These are phyloP conservation scores for Erethizon dorsatum DNA, from an alignment of 2,797 vertebrate genomes.

Conservation along the genomic window DNA sequence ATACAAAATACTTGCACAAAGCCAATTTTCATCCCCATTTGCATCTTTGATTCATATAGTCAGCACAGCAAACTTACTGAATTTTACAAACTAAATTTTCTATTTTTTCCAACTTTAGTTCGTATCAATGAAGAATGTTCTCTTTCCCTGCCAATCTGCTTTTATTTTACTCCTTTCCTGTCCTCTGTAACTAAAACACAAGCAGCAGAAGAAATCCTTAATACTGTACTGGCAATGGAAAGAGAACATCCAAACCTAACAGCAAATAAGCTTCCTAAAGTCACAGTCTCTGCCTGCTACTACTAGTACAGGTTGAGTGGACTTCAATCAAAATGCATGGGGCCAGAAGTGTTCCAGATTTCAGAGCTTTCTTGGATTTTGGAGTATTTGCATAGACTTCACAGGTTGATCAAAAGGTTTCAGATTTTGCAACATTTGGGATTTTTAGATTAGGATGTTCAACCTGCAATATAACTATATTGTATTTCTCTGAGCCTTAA, in stretches of 20 bases:
- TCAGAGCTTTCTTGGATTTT: neutral
- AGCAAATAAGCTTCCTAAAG: constrained; percentile 11
- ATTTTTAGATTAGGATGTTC: neutral
- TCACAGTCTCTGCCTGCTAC: constrained; percentile 3
- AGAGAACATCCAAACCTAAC: neutral
- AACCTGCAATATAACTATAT: neutral
- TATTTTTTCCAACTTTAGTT: constrained; percentile 61
- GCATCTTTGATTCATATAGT: neutral
- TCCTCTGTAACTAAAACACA: constrained; percentile 37
- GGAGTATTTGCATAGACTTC: neutral
- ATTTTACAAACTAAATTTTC: constrained; percentile 30
- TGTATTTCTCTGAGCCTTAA: neutral
- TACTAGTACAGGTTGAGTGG: neutral
- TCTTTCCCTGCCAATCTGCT: neutral
- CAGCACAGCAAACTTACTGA: neutral
- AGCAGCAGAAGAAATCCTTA: constrained; percentile 33
- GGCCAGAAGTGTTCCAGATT: neutral
- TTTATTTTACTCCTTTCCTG: constrained; percentile 36
- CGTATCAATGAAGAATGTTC: neutral
- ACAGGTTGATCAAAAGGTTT: neutral
- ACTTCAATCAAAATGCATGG: neutral
- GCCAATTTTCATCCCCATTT: neutral
- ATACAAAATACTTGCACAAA: constrained; percentile 2
- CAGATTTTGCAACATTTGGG: neutral
- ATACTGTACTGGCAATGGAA: neutral